Evolutionary conservation across 2,888 invertebrate species (phyloP).

Genomic region (Marasmarcha lunaedactyla): DNA sequence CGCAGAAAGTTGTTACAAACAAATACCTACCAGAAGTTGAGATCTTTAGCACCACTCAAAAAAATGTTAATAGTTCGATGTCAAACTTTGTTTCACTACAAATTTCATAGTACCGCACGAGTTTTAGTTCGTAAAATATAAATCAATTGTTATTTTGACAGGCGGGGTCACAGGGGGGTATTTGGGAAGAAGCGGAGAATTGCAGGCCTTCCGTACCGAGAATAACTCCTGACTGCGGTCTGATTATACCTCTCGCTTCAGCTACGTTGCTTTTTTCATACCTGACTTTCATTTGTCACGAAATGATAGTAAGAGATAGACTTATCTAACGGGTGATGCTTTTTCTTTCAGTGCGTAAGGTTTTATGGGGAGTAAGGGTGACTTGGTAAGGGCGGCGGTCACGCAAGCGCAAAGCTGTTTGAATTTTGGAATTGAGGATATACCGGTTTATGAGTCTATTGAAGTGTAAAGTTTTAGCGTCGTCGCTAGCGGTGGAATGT

Average conservation of each 20-base stretch:
- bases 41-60: too few relatives aligned
- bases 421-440: neutral
- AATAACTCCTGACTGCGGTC: slow-evolving; percentile 31
- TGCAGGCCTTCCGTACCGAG: slow-evolving; percentile 28
- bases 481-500: neutral
- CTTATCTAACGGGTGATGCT: neutral
- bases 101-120: slow-evolving; percentile 20
- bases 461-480: neutral
- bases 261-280: neutral
- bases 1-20: too few relatives aligned
- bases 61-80: neutral
- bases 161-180: slow-evolving; percentile 23
- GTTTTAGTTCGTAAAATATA: slow-evolving; percentile 34
- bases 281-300: neutral
- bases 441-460: neutral
- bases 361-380: neutral
- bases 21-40: too few relatives aligned
- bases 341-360: neutral
- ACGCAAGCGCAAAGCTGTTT: neutral
- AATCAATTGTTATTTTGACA: slow-evolving; percentile 59
- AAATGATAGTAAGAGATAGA: neutral
- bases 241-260: neutral
- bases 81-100: slow-evolving; percentile 24
- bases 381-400: neutral
- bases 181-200: slow-evolving; percentile 23